Base-by-base conservation (phyloP, 2,888 invertebrate genomes). In the Oligia strigilis region DNA sequence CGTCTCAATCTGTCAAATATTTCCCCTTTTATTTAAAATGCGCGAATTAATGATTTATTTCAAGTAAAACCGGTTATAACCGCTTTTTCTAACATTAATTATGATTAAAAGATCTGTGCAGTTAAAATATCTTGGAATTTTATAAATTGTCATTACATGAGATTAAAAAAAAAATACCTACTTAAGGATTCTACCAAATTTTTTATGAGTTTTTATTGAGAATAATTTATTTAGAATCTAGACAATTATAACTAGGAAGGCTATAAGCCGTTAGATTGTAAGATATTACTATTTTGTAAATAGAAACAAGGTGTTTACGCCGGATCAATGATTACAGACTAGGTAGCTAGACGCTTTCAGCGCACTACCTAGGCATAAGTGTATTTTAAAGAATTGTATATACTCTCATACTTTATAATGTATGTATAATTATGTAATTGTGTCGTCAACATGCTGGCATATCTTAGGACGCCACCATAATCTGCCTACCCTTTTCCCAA, bases 321-420 rank as follows among this genome's bases (percentile, higher is more conserved):
- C 19, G 78, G 23, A 79, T 52, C 79, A 70, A 52, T n/a, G 52
- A 69, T 69, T 43, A 78, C 4, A 36, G n/a, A 49, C 8, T 36
- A 66, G n/a, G 66, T 29, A 29, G n/a, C 19, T 19, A 46, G 80
- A 11, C 62, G 80, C 80, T 55, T 3, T 14, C 52, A 64, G 78
- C 62, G 62, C 80, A 40, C 36, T 70, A 0, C 46, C 36, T 19
- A 19, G 6, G n/a, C 3, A 36, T 2, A 5, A 2, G 14, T 52
- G 23, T 29, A 46, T 5, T 46, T 17, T 46, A 11, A 65, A 46
- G 36, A 58, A n/a, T n/a, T 36, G 2, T 19, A 49, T 43, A 40
- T 69, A 29, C 5, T 29, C 13, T 70, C 69, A 29, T 52, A 52
- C 49, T 36, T 2, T 14, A 4, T 36, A 29, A 29, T 23, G 70